Evolutionary conservation across 1,140 invertebrate genomes (phyloP).

Genomic region (Lethrus apterus): DNA sequence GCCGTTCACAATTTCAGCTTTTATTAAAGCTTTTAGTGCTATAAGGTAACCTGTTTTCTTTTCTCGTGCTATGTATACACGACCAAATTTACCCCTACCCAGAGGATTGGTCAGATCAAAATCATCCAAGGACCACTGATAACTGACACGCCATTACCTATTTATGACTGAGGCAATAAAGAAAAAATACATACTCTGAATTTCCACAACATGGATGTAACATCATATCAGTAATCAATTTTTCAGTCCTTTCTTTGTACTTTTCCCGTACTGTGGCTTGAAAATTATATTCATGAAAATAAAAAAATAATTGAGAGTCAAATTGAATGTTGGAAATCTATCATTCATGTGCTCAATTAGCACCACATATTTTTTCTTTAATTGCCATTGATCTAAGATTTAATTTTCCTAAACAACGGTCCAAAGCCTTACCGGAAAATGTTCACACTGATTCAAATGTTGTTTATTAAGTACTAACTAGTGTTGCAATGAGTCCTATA

Average conservation of each 20-base stretch:
- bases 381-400: slow-evolving; percentile 77
- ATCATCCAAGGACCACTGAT: slow-evolving; percentile 65
- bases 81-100: slow-evolving; percentile 86
- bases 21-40: slow-evolving; percentile 87
- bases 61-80: slow-evolving; percentile 87
- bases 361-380: slow-evolving; percentile 64
- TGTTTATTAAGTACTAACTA: slow-evolving; percentile 22
- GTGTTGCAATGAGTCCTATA: slow-evolving; percentile 47
- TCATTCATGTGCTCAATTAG: slow-evolving; percentile 57
- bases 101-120: slow-evolving; percentile 80
- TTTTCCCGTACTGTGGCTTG: too few species aligned
- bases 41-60: slow-evolving; percentile 76
- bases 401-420: slow-evolving; percentile 63
- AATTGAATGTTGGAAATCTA: slow-evolving; percentile 51
- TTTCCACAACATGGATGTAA: slow-evolving; percentile 4
- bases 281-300: slow-evolving; percentile 29
- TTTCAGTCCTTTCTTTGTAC: too few species aligned
- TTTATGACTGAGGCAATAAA: background rate
- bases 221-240: background rate
- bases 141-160: slow-evolving; percentile 47
- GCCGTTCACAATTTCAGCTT: slow-evolving; percentile 70
- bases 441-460: slow-evolving; percentile 21
- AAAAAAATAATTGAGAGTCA: slow-evolving; percentile 39
- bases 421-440: slow-evolving; percentile 46
- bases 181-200: background rate